phyloP scores from a whole-genome alignment of 1,140 invertebrate species.

The Sarcophaga bullata region DNA sequence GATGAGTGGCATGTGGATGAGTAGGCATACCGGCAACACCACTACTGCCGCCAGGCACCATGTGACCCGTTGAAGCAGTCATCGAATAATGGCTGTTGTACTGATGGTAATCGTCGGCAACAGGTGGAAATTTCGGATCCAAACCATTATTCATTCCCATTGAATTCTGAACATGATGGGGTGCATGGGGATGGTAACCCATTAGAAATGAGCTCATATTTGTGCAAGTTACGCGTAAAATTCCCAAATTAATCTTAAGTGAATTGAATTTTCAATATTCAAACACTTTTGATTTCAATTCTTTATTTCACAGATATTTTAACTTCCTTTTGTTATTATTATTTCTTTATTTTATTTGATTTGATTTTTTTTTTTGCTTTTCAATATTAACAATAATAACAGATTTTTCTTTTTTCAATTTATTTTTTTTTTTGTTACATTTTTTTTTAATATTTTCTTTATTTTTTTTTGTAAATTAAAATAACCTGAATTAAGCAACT shows the following conservation, averaged over 20 bases:
- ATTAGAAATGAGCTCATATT: slow-evolving; percentile 66
- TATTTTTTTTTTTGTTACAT: too few species aligned
- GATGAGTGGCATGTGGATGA: slow-evolving; percentile 59
- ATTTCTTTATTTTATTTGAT: not conserved
- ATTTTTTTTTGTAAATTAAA: not conserved
- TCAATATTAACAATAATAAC: not conserved
- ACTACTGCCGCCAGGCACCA: slow-evolving; percentile 49
- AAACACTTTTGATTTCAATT: slow-evolving; percentile 6
- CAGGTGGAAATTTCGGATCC: slow-evolving; percentile 64
- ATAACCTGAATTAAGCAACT: slow-evolving; percentile 3
- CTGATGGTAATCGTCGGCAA: slow-evolving; percentile 64
- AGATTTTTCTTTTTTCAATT: too few species aligned
- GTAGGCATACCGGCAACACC: slow-evolving; percentile 53
- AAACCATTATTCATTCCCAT: slow-evolving; percentile 63
- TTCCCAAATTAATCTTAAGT: not conserved
- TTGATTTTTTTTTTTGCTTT: not conserved
- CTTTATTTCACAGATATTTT: slow-evolving; percentile 12
- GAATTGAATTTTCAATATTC: not conserved
- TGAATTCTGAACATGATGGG: slow-evolving; percentile 66
- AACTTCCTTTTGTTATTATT: not conserved
- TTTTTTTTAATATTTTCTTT: not conserved
- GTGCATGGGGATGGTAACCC: slow-evolving; percentile 65
- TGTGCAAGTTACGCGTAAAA: not conserved
- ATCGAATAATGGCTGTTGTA: slow-evolving; percentile 64
- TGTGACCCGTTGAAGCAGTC: slow-evolving; percentile 63